A percentile compares a stretch with the other conserved stretches of the same genome.
Evolutionary conservation across 2,113 vertebrate genomes (phyloP).

Genomic region (Tor tambroides): DNA sequence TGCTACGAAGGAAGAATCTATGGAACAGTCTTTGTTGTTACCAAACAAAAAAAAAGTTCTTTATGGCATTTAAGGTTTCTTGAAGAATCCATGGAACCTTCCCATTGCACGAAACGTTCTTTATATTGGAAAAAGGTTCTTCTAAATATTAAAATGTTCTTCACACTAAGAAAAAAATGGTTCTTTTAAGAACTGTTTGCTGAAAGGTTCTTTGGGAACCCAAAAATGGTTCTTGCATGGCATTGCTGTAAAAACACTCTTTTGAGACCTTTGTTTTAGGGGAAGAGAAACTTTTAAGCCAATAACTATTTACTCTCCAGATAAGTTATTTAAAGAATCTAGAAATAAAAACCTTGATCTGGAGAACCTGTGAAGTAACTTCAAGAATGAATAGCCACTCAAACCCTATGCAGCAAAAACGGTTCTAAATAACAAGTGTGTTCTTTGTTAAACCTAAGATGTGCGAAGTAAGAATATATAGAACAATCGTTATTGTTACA

Average conservation of each 20-base stretch:
- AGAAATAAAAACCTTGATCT: neutral
- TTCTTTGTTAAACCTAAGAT: neutral
- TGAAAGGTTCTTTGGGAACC: neutral
- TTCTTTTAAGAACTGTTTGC: neutral
- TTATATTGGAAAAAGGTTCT: neutral
- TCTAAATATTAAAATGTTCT: neutral
- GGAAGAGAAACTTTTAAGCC: neutral
- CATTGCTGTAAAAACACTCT: neutral
- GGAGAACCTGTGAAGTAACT: neutral
- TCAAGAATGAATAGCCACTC: neutral
- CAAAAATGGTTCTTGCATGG: neutral
- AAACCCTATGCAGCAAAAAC: neutral
- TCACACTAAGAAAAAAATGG: neutral
- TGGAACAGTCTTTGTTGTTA: neutral
- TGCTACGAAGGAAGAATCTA: neutral
- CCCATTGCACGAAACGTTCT: neutral
- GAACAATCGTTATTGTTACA: neutral
- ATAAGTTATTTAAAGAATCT: neutral
- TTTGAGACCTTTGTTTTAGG: neutral
- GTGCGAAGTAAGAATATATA: neutral
- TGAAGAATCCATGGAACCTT: neutral
- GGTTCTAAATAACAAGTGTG: neutral
- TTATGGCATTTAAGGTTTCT: neutral
- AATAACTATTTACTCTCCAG: neutral
- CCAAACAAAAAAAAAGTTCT: neutral